Percentiles rank a stretch among this genome's conserved stretches.
These are phyloP conservation scores for Verasper variegatus DNA, from an alignment of 2,113 vertebrate genomes.

Conservation along the genomic window DNA sequence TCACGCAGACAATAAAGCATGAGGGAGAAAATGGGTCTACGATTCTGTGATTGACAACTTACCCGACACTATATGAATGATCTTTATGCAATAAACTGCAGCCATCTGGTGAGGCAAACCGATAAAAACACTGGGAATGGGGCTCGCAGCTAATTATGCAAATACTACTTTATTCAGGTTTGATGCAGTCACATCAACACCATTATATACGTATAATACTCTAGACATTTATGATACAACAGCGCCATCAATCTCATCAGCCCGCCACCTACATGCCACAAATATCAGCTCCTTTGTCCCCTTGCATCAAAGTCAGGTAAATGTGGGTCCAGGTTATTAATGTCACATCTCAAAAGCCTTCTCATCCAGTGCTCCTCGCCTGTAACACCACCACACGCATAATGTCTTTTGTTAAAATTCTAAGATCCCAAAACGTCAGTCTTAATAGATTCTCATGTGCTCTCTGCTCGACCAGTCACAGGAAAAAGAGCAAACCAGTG, in stretches of 20 bases:
- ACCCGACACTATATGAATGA: slow-evolving; percentile 10
- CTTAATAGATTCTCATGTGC: background rate
- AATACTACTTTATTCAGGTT: slow-evolving; percentile 2
- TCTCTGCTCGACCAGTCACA: slow-evolving; percentile 4
- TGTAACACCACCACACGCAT: background rate
- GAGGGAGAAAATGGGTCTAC: background rate
- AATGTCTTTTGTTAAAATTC: slow-evolving; percentile 25
- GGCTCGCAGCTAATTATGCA: slow-evolving; percentile 17
- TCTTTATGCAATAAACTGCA: slow-evolving; percentile 7
- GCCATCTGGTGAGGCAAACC: slow-evolving; percentile 5
- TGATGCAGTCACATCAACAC: background rate
- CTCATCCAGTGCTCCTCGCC: background rate
- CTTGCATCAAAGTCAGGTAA: slow-evolving; percentile 6
- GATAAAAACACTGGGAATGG: slow-evolving; percentile 10
- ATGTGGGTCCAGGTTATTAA: background rate
- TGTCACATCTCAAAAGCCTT: slow-evolving; percentile 17
- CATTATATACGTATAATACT: background rate
- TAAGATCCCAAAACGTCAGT: slow-evolving; percentile 2
- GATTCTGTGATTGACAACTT: slow-evolving; percentile 32
- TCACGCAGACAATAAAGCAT: slow-evolving; percentile 22
- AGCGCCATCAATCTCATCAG: slow-evolving; percentile 19
- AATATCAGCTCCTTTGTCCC: background rate
- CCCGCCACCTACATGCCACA: slow-evolving; percentile 20
- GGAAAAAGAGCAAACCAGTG: slow-evolving; percentile 37
- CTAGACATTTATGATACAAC: background rate